A percentile compares a stretch with the other conserved stretches of the same genome.
phyloP scores from a whole-genome alignment of 2,888 invertebrate species.

The Chrysomela aeneicollis region DNA sequence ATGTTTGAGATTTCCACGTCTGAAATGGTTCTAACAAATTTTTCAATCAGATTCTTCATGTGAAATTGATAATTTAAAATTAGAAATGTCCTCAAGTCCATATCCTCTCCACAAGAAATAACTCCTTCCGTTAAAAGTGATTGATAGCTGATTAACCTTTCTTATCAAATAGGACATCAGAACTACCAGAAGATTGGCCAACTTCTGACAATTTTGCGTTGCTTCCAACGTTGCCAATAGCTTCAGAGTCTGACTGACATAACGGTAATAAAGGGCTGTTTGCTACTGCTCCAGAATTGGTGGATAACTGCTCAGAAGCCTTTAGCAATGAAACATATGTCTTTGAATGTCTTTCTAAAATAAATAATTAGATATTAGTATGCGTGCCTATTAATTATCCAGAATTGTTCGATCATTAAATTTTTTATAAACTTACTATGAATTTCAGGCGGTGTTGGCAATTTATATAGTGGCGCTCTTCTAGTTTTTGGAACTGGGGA shows the following conservation, averaged over 20 bases:
- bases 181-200: constrained; percentile 1
- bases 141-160: neutral
- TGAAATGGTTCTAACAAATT: neutral
- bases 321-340: neutral
- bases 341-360: constrained; percentile 4
- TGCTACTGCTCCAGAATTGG: constrained; percentile 2
- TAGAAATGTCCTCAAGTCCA: neutral
- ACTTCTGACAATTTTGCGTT: neutral
- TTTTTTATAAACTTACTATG: neutral
- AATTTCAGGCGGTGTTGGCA: too few relatives aligned
- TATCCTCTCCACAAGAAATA: neutral
- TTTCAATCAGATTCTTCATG: neutral
- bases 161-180: neutral
- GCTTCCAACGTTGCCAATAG: neutral
- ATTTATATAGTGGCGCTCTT: too few relatives aligned
- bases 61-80: neutral
- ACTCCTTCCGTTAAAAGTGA: neutral
- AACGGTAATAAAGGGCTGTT: constrained; percentile 8
- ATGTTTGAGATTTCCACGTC: neutral
- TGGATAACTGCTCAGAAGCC: constrained; percentile 5
- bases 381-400: neutral
- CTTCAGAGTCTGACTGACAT: constrained; percentile 2
- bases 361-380: constrained; percentile 5
- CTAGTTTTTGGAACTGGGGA: too few relatives aligned
- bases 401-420: neutral